These are phyloP conservation scores for Drosophila paucipuncta DNA, from an alignment of 2,888 invertebrate species.

Conservation along the genomic window DNA sequence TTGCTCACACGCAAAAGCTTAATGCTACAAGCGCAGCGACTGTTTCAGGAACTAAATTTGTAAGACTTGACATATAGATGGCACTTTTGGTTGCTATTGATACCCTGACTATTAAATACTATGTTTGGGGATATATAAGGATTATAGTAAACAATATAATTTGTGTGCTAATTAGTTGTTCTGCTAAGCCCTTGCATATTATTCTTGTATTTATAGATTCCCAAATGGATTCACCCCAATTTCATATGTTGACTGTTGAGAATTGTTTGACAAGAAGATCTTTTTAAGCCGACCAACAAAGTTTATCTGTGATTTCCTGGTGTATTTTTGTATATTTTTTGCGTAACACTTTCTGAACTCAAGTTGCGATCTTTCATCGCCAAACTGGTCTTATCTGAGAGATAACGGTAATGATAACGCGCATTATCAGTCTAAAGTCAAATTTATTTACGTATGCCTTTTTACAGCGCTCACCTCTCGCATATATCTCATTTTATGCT, in stretches of 20 bases:
- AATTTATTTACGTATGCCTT: slow-evolving; percentile 59
- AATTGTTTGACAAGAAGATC: not conserved
- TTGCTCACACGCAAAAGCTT: not conserved
- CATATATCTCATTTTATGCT: slow-evolving; percentile 41
- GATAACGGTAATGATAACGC: slow-evolving; percentile 39
- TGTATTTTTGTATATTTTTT: slow-evolving; percentile 23
- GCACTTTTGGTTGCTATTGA: not conserved
- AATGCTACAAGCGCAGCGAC: not conserved
- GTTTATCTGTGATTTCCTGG: slow-evolving; percentile 30
- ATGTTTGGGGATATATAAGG: not conserved
- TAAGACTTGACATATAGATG: not conserved
- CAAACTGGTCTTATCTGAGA: slow-evolving; percentile 28
- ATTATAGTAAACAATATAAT: not conserved
- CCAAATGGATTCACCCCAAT: not conserved
- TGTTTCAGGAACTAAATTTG: not conserved
- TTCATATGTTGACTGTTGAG: not conserved
- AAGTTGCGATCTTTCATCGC: not conserved
- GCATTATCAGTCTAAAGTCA: slow-evolving; percentile 36
- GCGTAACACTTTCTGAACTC: slow-evolving; percentile 33
- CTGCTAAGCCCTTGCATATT: not conserved
- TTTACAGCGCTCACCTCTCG: slow-evolving; percentile 52
- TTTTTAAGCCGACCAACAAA: slow-evolving; percentile 25
- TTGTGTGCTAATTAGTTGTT: not conserved
- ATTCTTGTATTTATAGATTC: not conserved
- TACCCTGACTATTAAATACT: not conserved